These are phyloP conservation scores for pig (Sus scrofa) DNA, from an alignment of 2,113 vertebrate genomes.

Conservation along the genomic window DNA sequence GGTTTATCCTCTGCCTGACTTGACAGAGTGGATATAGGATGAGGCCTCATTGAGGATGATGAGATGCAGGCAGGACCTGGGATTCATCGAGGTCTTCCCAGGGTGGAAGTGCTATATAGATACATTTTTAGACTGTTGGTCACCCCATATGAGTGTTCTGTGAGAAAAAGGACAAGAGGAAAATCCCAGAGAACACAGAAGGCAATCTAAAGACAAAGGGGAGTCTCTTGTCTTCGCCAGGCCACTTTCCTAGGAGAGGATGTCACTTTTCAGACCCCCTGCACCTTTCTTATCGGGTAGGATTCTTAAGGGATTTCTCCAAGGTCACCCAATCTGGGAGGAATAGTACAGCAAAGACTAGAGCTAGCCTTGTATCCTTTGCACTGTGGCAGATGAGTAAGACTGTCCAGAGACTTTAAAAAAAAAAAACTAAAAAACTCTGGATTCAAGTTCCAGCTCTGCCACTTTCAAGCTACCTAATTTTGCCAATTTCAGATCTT, in stretches of 20 bases:
- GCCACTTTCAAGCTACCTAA: neutral
- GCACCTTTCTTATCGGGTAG: neutral
- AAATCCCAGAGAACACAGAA: neutral
- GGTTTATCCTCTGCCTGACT: neutral
- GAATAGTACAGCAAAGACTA: neutral
- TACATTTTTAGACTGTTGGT: slow-evolving; percentile 1
- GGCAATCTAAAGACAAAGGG: neutral
- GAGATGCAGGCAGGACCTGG: neutral
- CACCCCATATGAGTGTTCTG: neutral
- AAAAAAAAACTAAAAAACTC: neutral
- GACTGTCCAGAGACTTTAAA: neutral
- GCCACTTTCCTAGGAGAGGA: neutral
- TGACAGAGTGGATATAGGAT: neutral
- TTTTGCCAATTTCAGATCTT: neutral
- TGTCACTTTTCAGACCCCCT: neutral
- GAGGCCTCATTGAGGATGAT: neutral
- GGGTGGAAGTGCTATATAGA: neutral
- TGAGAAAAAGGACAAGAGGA: slow-evolving; percentile 18
- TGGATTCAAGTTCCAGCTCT: neutral
- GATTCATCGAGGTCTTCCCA: neutral
- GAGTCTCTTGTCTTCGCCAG: neutral
- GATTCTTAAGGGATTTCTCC: neutral
- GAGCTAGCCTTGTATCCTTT: neutral
- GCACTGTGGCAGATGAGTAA: slow-evolving; percentile 7
- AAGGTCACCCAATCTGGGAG: neutral